Conservation (phyloP, 2,888 invertebrate genomes). For the Ormyrus labotus region DNA sequence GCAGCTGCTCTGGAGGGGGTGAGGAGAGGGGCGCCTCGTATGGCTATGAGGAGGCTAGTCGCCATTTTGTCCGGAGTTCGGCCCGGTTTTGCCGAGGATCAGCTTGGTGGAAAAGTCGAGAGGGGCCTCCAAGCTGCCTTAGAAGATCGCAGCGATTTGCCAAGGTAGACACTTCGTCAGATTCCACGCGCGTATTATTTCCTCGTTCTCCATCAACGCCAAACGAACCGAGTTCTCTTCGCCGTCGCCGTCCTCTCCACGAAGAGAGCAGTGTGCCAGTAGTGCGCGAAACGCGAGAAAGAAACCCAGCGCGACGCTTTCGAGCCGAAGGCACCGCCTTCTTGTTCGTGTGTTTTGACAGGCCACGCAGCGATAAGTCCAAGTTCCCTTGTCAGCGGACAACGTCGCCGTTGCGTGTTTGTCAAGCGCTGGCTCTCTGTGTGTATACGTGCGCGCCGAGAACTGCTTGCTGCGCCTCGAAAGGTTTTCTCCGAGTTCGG, state of each 20-base stretch:
- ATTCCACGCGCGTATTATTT: too few relatives aligned
- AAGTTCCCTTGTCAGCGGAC: not conserved
- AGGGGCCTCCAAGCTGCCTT: slow-evolving; percentile 21
- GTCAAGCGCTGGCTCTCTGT: slow-evolving; percentile 9
- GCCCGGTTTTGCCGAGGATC: slow-evolving; percentile 57
- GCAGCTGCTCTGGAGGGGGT: slow-evolving; percentile 46
- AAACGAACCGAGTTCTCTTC: not conserved
- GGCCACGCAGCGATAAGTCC: not conserved
- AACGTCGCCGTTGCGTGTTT: slow-evolving; percentile 9
- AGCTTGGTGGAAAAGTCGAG: slow-evolving; percentile 24
- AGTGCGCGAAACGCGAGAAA: not conserved
- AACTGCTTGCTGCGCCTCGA: not conserved
- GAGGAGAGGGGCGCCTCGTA: not conserved
- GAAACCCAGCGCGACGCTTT: not conserved
- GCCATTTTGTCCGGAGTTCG: slow-evolving; percentile 74
- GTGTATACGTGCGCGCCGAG: slow-evolving; percentile 23
- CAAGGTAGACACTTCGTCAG: slow-evolving; percentile 8
- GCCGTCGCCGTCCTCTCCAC: not conserved
- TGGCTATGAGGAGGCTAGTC: slow-evolving; percentile 60
- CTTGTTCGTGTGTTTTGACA: too few relatives aligned
- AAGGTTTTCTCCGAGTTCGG: not conserved
- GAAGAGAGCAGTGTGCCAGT: not conserved
- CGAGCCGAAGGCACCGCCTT: not conserved
- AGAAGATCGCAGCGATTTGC: slow-evolving; percentile 16
- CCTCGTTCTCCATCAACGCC: not conserved